Evolutionary conservation across 1,140 invertebrate species (phyloP).

Genomic region (Steinernema khuongi): DNA sequence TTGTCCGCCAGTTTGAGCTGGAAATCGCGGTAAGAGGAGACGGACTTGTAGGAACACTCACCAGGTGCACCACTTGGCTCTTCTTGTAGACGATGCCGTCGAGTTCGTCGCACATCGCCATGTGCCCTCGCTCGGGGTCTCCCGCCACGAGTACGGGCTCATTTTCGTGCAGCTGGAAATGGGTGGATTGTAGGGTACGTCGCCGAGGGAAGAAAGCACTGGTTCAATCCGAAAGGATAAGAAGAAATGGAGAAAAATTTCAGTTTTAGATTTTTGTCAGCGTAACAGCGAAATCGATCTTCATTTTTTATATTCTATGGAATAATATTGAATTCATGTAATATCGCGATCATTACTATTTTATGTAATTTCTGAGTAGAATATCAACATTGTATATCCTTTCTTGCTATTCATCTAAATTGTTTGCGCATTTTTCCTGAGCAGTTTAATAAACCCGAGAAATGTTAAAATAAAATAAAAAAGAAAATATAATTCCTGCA

Average conservation of each 20-base stretch:
- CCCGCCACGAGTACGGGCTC: conserved; percentile 75
- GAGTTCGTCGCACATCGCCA: conserved; percentile 66
- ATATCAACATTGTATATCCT: no score
- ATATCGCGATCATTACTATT: no score
- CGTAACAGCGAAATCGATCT: no score
- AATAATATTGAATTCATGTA: no score
- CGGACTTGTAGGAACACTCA: conserved; percentile 40
- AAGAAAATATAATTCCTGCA: no score
- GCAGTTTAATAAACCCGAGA: no score
- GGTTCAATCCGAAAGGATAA: background rate
- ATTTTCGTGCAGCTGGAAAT: conserved; percentile 64
- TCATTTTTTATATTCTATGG: no score
- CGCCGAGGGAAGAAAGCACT: background rate
- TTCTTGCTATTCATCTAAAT: no score
- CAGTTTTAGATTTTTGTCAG: no score
- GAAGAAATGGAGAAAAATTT: background rate
- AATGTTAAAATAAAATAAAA: no score
- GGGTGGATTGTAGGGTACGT: background rate
- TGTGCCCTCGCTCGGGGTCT: conserved; percentile 73
- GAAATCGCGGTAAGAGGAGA: background rate
- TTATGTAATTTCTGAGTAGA: no score
- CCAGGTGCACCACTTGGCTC: conserved; percentile 68
- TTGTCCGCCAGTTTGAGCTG: conserved; percentile 22
- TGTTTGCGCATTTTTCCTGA: no score
- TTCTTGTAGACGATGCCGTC: conserved; percentile 75